Evolutionary conservation across 1,140 invertebrate species (phyloP), one percentile per base, ranked within the genome.

Genomic region (Drosophila kurseongensis): DNA sequence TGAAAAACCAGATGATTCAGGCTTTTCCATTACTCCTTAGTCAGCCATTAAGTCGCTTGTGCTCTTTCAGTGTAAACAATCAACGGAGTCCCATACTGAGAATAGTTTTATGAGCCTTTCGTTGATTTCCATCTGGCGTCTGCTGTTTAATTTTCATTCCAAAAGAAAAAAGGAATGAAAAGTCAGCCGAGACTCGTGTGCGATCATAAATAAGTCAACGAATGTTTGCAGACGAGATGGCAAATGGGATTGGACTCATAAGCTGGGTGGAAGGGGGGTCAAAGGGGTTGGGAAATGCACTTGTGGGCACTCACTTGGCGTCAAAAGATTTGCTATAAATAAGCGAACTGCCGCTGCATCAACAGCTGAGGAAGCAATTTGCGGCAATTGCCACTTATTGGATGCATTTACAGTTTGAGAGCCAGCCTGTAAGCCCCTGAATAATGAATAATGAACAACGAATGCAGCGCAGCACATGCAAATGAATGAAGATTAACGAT

Each of bases 401-500:
- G 75, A 50, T 60, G 68, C 41, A 72, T 14, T 61, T 65, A 78
- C 78, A 82, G 83, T 82, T 75, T 88, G 69, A 63, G 48, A 84
- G 66, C 18, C 77, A 50, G 4, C 36, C 35, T 12, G 32, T 18
- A 13, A 29, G 50, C 32, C 44, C 57, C 57, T 27, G 35, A 68
- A 66, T 63, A 45, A 35, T 59, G 44, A 59, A 38, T 62, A 73
- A 63, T 71, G 68, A 58, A 71, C 69, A 50, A 32, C 66, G 65
- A 57, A 58, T 71, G 75, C 74, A 62, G 45, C 52, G 56, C 42
- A 51, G 59, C 81, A 75, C 68, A 65, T 72, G 75, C 69, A 88
- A 82, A 88, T 88, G 76, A 82, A 73, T 65, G 68, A 88, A 88
- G 82, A 86, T 62, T 88, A 88, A 86, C 71, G 82, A 88, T 69